A percentile compares a stretch with the other conserved stretches of the same genome.
Evolutionary conservation across 2,113 vertebrate species (phyloP).

Genomic region (Actenoides lindsayi): DNA sequence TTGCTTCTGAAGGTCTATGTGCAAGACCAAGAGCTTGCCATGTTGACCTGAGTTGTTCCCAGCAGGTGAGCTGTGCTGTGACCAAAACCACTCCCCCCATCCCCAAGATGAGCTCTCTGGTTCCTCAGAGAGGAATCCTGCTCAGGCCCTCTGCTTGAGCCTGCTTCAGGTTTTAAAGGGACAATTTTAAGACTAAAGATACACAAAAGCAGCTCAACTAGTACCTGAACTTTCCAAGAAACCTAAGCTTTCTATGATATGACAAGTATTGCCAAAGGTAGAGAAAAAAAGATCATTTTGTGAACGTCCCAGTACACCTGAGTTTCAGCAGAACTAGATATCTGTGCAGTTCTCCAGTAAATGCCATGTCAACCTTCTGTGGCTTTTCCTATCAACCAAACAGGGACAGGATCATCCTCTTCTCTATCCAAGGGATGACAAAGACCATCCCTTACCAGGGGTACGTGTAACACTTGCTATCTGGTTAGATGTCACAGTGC

Average conservation of each 20-base stretch:
- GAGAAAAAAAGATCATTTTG: not conserved
- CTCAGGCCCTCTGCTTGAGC: not conserved
- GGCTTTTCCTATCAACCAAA: not conserved
- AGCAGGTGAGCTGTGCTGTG: not conserved
- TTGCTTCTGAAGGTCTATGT: not conserved
- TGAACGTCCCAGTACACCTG: not conserved
- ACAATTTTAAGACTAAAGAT: not conserved
- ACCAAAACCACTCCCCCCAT: not conserved
- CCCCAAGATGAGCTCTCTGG: fast-evolving
- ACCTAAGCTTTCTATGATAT: not conserved
- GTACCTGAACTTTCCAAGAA: not conserved
- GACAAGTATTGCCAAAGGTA: not conserved
- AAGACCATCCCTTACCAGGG: not conserved
- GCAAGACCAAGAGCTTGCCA: not conserved
- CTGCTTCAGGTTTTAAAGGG: not conserved
- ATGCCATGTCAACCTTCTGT: not conserved
- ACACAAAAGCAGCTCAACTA: not conserved
- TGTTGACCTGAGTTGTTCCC: not conserved
- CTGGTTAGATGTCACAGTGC: not conserved
- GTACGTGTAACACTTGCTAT: not conserved
- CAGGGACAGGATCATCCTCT: not conserved
- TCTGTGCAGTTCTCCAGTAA: not conserved
- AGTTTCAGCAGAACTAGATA: not conserved
- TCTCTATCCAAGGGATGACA: not conserved
- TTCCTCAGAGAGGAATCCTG: not conserved